Evolutionary conservation across 2,888 invertebrate genomes (phyloP).

Genomic region (Cyaniris semiargus): DNA sequence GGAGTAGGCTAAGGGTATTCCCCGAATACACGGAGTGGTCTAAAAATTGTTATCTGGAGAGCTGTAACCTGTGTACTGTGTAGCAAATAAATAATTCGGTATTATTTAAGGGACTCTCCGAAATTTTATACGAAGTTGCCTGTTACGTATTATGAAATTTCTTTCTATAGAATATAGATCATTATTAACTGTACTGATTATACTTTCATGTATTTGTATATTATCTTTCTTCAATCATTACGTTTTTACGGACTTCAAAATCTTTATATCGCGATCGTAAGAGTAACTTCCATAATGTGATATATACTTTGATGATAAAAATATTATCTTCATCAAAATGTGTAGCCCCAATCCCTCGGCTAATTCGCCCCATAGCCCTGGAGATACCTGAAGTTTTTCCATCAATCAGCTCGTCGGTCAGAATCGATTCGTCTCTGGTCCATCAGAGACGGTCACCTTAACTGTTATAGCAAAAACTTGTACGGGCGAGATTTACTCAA

Average conservation of each 20-base stretch:
- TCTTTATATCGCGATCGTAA: too few species aligned
- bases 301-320: neutral
- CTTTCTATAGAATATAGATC: neutral
- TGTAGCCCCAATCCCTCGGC: neutral
- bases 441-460: conserved; percentile 31
- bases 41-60: conserved; percentile 2
- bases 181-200: neutral
- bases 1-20: conserved; percentile 7
- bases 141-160: neutral
- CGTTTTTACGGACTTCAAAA: neutral
- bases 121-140: neutral
- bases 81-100: conserved; percentile 4
- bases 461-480: conserved; percentile 25
- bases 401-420: conserved; percentile 29
- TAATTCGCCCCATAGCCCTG: neutral
- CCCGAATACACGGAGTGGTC: neutral
- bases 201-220: neutral
- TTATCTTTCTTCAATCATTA: neutral
- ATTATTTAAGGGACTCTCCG: neutral
- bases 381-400: conserved; percentile 27
- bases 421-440: conserved; percentile 25
- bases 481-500: conserved; percentile 4
- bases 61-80: neutral
- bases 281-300: too few species aligned
- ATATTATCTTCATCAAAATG: neutral